Percentiles rank a stretch among this genome's conserved stretches.
Evolutionary conservation across 2,113 vertebrate species (phyloP).

Genomic region (Pomatostomus ruficeps): DNA sequence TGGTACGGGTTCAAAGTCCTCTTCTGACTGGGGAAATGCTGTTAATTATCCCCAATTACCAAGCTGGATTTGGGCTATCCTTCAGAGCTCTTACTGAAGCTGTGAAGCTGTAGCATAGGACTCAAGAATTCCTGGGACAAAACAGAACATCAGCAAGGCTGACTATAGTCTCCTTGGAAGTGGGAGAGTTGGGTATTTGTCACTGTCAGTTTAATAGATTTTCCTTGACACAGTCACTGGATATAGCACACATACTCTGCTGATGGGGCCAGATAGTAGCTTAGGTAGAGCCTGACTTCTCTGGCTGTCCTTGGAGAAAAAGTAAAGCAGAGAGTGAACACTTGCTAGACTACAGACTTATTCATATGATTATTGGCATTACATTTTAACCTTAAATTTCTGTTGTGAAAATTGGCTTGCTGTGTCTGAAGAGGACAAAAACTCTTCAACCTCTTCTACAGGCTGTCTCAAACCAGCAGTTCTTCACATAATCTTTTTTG

Average conservation of each 20-base stretch:
- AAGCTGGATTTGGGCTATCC: background rate
- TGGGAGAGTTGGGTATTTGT: background rate
- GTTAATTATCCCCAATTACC: background rate
- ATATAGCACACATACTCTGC: background rate
- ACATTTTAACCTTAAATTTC: background rate
- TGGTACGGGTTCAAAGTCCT: background rate
- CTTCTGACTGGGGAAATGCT: background rate
- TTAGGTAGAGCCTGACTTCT: background rate
- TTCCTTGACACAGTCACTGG: background rate
- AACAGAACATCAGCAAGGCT: background rate
- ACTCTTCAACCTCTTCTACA: background rate
- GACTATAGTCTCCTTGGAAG: background rate
- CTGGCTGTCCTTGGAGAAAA: background rate
- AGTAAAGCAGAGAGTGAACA: background rate
- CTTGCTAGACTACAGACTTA: background rate
- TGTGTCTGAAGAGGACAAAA: background rate
- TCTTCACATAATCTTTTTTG: background rate
- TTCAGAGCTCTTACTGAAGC: background rate
- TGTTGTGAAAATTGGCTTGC: background rate
- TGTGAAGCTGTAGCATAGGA: background rate
- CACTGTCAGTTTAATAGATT: conserved; percentile 24
- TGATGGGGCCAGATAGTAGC: background rate
- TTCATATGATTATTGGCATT: background rate
- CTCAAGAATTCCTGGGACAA: background rate
- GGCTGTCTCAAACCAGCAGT: background rate